Percentiles rank a stretch among this genome's conserved stretches.
phyloP scores from a whole-genome alignment of 2,113 vertebrate genomes.

The Nipponia nippon region DNA sequence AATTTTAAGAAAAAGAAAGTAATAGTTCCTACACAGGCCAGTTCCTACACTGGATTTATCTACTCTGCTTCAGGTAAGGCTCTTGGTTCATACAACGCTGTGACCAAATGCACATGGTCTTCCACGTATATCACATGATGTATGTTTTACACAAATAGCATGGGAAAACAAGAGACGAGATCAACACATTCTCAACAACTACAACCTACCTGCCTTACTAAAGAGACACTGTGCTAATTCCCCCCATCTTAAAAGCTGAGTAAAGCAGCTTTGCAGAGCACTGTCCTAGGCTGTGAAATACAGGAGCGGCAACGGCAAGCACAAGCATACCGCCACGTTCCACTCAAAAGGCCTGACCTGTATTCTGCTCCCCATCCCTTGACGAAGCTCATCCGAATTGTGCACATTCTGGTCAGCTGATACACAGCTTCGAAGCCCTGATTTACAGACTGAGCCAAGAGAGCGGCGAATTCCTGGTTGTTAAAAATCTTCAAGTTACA shows the following conservation, averaged over 20 bases:
- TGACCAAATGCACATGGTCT: background rate
- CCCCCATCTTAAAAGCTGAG: no score
- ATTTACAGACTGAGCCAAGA: constrained; percentile 96
- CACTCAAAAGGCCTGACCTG: constrained; percentile 59
- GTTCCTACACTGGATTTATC: background rate
- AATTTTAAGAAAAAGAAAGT: background rate
- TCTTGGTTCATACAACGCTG: background rate
- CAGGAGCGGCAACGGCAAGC: background rate
- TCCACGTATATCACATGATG: background rate
- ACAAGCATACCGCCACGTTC: accelerated
- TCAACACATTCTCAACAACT: background rate
- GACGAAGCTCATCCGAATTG: constrained; percentile 98
- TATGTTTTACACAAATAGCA: background rate
- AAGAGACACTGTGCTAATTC: no score
- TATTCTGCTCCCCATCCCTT: constrained; percentile 99
- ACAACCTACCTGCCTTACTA: accelerated
- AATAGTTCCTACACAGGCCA: background rate
- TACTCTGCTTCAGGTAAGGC: background rate
- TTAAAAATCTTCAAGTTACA: constrained; percentile 99
- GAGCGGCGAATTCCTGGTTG: constrained; percentile 97
- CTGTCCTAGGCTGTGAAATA: accelerated
- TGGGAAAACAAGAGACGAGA: background rate
- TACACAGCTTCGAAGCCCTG: constrained; percentile 98
- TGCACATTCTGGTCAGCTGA: constrained; percentile 98
- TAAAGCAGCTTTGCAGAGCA: accelerated